Evolutionary conservation across 2,113 vertebrate genomes (phyloP).

Genomic region (Piliocolobus tephrosceles): DNA sequence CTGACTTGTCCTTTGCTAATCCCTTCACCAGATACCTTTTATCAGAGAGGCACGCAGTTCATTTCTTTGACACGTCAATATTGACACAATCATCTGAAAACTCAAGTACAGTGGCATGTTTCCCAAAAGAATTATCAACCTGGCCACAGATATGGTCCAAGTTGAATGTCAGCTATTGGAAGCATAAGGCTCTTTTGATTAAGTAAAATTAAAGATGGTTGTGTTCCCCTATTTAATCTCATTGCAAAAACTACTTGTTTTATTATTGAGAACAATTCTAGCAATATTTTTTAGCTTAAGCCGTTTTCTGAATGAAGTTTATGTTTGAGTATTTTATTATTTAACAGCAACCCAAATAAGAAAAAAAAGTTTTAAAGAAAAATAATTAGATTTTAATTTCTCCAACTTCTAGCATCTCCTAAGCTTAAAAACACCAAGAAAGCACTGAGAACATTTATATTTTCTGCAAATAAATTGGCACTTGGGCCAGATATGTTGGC

Average conservation of each 20-base stretch:
- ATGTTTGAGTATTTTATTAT: background rate
- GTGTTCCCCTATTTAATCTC: background rate
- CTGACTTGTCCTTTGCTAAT: slow-evolving; percentile 65
- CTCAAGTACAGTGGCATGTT: slow-evolving; percentile 72
- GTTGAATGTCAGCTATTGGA: slow-evolving; percentile 43
- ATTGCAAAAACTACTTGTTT: slow-evolving; percentile 14
- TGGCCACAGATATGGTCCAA: background rate
- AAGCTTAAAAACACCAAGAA: background rate
- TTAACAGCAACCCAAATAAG: background rate
- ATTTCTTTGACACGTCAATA: slow-evolving; percentile 72
- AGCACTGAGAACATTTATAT: background rate
- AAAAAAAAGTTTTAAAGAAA: background rate
- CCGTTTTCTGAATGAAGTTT: slow-evolving; percentile 16
- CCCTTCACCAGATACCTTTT: slow-evolving; percentile 72
- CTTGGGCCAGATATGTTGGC: background rate
- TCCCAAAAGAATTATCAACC: slow-evolving; percentile 73
- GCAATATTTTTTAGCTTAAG: background rate
- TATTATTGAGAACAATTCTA: background rate
- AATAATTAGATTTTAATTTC: slow-evolving; percentile 9
- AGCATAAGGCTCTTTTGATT: slow-evolving; percentile 25
- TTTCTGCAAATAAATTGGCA: slow-evolving; percentile 7
- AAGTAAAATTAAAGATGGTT: background rate
- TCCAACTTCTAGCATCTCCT: background rate
- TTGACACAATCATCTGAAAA: slow-evolving; percentile 69
- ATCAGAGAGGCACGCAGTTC: slow-evolving; percentile 66